Percentiles rank a stretch among this genome's conserved stretches.
phyloP scores from a whole-genome alignment of 2,113 vertebrate genomes.

The Zeus faber region DNA sequence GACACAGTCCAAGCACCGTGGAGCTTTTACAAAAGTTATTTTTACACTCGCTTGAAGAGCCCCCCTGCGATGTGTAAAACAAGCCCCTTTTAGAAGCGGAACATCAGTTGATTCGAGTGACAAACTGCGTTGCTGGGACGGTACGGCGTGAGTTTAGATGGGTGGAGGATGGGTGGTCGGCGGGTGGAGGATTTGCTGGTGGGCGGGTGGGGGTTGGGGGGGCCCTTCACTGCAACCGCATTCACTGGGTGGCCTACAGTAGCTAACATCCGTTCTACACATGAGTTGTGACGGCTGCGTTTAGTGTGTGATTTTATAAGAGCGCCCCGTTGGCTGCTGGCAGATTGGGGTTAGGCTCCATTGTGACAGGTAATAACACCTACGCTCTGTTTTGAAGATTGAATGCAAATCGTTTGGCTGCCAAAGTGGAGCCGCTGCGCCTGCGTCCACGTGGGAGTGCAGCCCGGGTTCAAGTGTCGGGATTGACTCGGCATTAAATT shows the following conservation, averaged over 20 bases:
- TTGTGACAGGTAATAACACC: constrained; percentile 54
- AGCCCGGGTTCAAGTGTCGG: constrained; percentile 31
- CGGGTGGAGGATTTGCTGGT: not conserved
- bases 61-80: constrained; percentile 22
- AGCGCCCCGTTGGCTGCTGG: constrained; percentile 29
- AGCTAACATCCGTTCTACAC: not conserved
- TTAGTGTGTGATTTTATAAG: constrained; percentile 15
- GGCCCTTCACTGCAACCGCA: constrained; percentile 6
- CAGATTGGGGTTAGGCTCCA: constrained; percentile 48
- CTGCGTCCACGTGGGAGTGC: constrained; percentile 22
- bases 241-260: constrained; percentile 6
- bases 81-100: not conserved
- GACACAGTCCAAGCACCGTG: not conserved
- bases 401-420: constrained; percentile 55
- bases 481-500: constrained; percentile 36
- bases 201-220: no score
- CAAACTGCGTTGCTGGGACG: constrained; percentile 1
- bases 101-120: constrained; percentile 12
- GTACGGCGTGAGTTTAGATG: not conserved
- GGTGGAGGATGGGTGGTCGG: no score
- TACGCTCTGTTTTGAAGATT: constrained; percentile 45
- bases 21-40: constrained; percentile 12
- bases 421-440: constrained; percentile 23
- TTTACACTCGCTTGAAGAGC: constrained; percentile 9
- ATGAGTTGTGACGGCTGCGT: not conserved